A percentile compares a stretch with the other conserved stretches of the same genome.
phyloP scores from a whole-genome alignment of 2,797 vertebrate species.

The Orientallactaga sibirica region DNA sequence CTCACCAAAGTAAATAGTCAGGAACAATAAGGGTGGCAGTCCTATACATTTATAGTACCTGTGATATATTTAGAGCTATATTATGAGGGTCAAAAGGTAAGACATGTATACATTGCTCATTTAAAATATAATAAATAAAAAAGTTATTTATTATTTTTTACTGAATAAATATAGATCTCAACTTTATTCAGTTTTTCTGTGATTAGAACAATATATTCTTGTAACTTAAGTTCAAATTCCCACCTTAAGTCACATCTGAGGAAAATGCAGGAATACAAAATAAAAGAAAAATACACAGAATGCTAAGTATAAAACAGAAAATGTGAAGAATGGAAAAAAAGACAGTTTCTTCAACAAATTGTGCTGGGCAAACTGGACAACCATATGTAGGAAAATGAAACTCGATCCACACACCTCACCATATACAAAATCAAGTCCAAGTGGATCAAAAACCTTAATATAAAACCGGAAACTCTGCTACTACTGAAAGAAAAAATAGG shows the following conservation, averaged over 20 bases:
- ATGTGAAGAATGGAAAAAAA: neutral
- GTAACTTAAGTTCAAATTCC: slow-evolving; percentile 36
- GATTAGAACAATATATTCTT: neutral
- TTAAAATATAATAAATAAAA: neutral
- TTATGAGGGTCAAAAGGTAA: neutral
- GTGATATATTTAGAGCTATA: neutral
- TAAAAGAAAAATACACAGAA: neutral
- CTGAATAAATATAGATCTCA: neutral
- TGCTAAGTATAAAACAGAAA: slow-evolving; percentile 5
- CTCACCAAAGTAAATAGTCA: neutral
- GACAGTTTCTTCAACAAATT: too few species aligned
- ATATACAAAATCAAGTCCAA: too few species aligned
- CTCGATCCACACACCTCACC: too few species aligned
- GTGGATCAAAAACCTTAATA: too few species aligned
- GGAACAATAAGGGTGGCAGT: neutral
- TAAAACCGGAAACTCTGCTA: too few species aligned
- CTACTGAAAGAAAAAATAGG: too few species aligned
- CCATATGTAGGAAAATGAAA: too few species aligned
- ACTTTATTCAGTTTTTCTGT: neutral
- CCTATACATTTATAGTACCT: neutral
- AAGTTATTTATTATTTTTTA: neutral
- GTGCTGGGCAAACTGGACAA: too few species aligned
- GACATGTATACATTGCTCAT: rapidly evolving
- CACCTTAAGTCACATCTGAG: neutral
- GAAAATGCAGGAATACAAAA: neutral